Evolutionary conservation across 2,888 invertebrate species (phyloP).

Genomic region (Aleiodes alternator): DNA sequence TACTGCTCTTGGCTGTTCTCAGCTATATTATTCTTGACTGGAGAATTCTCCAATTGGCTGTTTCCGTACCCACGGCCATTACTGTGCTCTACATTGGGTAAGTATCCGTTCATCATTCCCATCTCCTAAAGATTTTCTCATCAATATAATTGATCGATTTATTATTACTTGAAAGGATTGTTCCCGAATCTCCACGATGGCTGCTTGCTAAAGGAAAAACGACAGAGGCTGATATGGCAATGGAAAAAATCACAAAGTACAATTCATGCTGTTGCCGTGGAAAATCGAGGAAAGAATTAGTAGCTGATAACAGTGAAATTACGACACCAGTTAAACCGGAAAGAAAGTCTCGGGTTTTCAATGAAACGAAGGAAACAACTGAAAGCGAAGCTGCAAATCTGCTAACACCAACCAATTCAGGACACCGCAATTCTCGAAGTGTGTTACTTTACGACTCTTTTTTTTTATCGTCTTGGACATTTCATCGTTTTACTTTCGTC

Average conservation of each 20-base stretch:
- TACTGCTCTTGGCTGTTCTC: constrained; percentile 74
- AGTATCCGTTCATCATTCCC: constrained; percentile 29
- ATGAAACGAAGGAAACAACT: constrained; percentile 45
- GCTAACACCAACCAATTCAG: constrained; percentile 55
- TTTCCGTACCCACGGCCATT: constrained; percentile 75
- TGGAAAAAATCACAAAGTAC: constrained; percentile 68
- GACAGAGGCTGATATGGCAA: constrained; percentile 68
- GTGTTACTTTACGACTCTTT: constrained; percentile 17
- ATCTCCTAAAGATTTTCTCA: neutral
- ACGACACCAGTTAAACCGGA: constrained; percentile 61
- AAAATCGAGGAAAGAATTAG: constrained; percentile 48
- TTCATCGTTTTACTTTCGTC: too few species aligned
- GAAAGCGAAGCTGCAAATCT: constrained; percentile 61
- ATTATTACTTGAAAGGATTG: constrained; percentile 63
- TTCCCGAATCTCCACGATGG: constrained; percentile 75
- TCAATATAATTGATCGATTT: neutral
- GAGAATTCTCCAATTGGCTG: constrained; percentile 76
- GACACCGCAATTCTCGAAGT: constrained; percentile 51
- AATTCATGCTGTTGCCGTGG: constrained; percentile 64
- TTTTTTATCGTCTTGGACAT: neutral
- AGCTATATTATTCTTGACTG: constrained; percentile 76
- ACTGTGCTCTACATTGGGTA: constrained; percentile 75
- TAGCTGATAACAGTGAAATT: constrained; percentile 52
- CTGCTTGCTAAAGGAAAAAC: constrained; percentile 68
- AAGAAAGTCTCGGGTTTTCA: constrained; percentile 61